Evolutionary conservation across 2,888 invertebrate species (phyloP).

Genomic region (Lithosia quadra): DNA sequence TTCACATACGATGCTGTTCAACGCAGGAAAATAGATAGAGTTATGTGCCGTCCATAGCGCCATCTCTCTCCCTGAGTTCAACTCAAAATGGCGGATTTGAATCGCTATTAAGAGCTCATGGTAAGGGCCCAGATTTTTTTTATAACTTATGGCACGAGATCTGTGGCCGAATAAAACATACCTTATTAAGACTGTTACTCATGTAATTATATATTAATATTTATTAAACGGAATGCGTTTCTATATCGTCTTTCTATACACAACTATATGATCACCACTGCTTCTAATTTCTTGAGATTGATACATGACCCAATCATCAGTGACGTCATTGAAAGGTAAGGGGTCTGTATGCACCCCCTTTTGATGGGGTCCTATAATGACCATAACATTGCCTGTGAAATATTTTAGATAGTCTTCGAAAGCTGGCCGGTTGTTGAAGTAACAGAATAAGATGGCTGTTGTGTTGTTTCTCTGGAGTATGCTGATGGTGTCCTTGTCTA

Average conservation of each 20-base stretch:
- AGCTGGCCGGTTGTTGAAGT: conserved; percentile 91
- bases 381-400: conserved; percentile 88
- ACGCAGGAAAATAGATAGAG: too few relatives aligned
- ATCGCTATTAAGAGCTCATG: too few relatives aligned
- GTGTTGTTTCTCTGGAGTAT: conserved; percentile 72
- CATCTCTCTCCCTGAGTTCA: too few relatives aligned
- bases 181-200: conserved; percentile 47
- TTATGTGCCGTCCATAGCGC: too few relatives aligned
- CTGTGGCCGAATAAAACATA: conserved; percentile 15
- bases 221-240: conserved; percentile 52
- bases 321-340: conserved; percentile 88
- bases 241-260: conserved; percentile 75
- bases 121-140: too few relatives aligned
- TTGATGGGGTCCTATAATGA: conserved; percentile 92
- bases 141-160: not conserved
- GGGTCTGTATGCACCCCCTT: conserved; percentile 91
- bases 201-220: conserved; percentile 32
- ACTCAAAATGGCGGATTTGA: too few relatives aligned
- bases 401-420: conserved; percentile 89
- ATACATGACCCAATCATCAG: conserved; percentile 87
- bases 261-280: conserved; percentile 89
- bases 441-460: conserved; percentile 92
- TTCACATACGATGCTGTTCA: too few relatives aligned
- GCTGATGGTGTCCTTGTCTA: conserved; percentile 69
- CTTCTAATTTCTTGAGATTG: conserved; percentile 86